Conservation (phyloP, 2,113 vertebrate genomes). For the Gallinago paraguaiae region DNA sequence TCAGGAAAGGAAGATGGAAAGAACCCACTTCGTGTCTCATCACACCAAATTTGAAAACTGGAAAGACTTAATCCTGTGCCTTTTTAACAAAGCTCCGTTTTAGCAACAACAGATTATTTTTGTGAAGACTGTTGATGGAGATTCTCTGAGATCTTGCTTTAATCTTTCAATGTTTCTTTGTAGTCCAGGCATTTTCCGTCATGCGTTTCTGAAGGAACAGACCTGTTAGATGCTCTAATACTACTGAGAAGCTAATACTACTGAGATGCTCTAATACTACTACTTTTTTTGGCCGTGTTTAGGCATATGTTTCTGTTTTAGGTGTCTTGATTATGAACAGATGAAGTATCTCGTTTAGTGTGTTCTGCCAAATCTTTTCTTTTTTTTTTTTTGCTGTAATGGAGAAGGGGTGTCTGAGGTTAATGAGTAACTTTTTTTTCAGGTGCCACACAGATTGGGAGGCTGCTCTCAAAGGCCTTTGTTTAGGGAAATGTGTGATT, state of each 20-base stretch:
- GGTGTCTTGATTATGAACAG: not conserved
- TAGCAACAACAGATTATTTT: not conserved
- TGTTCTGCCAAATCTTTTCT: not conserved
- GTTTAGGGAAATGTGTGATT: not conserved
- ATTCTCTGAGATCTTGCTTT: not conserved
- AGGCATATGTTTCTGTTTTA: not conserved
- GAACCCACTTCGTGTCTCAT: not conserved
- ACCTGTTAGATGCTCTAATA: not conserved
- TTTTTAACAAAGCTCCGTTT: not conserved
- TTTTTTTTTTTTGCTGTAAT: not conserved
- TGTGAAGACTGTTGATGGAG: not conserved
- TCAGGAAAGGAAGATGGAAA: not conserved
- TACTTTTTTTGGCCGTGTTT: not conserved
- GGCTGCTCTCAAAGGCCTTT: not conserved
- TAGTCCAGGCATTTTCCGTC: not conserved
- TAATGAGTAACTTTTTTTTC: not conserved
- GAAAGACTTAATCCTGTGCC: fast-evolving
- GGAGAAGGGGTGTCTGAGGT: not conserved
- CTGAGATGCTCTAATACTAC: not conserved
- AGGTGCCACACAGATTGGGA: not conserved
- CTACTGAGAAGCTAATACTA: not conserved
- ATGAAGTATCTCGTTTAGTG: not conserved
- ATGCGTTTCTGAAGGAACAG: not conserved
- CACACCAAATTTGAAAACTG: not conserved
- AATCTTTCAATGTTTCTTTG: not conserved